phyloP scores from a whole-genome alignment of 1,140 invertebrate species.

The Zophobas atratus region DNA sequence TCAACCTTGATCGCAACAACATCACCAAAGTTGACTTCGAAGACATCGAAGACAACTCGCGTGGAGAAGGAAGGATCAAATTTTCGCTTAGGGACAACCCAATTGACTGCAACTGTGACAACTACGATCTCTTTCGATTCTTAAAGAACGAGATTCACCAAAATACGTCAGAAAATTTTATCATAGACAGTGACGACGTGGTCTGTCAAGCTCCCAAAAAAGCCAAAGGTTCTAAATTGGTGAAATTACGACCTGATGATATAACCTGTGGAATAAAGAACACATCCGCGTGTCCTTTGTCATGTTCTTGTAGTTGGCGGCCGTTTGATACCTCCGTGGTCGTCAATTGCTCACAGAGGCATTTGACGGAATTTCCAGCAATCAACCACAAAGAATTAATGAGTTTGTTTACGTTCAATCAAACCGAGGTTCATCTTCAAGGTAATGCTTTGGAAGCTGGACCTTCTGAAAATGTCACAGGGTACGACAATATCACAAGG shows the following conservation, averaged over 20 bases:
- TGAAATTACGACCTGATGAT: not conserved
- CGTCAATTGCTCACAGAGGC: slow-evolving; percentile 40
- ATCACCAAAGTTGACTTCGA: slow-evolving; percentile 43
- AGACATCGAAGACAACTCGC: not conserved
- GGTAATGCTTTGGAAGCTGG: slow-evolving; percentile 33
- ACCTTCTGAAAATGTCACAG: not conserved
- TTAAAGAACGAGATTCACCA: slow-evolving; percentile 21
- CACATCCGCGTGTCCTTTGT: slow-evolving; percentile 31
- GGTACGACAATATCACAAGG: slow-evolving; percentile 47
- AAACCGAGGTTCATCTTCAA: slow-evolving; percentile 31
- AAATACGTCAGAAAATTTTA: slow-evolving; percentile 16
- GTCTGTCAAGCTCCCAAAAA: slow-evolving; percentile 24
- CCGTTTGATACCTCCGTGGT: slow-evolving; percentile 44
- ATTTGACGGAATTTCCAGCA: slow-evolving; percentile 28
- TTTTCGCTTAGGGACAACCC: slow-evolving; percentile 47
- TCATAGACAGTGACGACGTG: slow-evolving; percentile 1
- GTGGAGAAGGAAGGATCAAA: not conserved
- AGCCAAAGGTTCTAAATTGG: not conserved
- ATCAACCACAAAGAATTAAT: not conserved
- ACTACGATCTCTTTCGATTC: slow-evolving; percentile 48
- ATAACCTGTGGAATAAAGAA: slow-evolving; percentile 20
- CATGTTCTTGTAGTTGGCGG: slow-evolving; percentile 47
- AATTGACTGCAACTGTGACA: slow-evolving; percentile 47
- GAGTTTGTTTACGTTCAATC: not conserved
- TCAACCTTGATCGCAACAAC: slow-evolving; percentile 45